These are phyloP conservation scores for Phyllostomus hastatus DNA, from an alignment of 2,113 vertebrate species.

Conservation along the genomic window DNA sequence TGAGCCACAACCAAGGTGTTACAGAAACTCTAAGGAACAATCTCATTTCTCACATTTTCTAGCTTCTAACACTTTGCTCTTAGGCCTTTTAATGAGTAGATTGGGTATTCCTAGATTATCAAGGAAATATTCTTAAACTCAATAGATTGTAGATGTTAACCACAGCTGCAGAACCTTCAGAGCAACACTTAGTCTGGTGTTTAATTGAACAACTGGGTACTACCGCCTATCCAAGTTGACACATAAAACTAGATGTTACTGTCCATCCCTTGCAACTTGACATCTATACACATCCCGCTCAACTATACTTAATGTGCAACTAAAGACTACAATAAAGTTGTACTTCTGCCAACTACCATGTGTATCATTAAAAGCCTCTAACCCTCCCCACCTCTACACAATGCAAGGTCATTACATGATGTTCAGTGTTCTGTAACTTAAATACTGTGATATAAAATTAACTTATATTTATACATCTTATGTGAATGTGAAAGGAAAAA, in stretches of 20 bases:
- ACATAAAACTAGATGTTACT: not conserved
- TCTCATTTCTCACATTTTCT: not conserved
- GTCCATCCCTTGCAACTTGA: not conserved
- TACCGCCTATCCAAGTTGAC: not conserved
- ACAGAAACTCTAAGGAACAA: not conserved
- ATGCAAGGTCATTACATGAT: not conserved
- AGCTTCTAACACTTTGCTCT: not conserved
- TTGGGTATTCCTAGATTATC: not conserved
- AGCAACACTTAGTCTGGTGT: not conserved
- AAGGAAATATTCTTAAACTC: not conserved
- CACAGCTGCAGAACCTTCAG: not conserved
- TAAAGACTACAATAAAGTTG: not conserved
- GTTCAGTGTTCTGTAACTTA: not conserved
- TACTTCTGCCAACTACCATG: not conserved
- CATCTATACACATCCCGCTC: not conserved
- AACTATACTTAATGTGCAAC: not conserved
- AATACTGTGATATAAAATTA: not conserved
- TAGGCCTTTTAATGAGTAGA: not conserved
- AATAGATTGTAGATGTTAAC: not conserved
- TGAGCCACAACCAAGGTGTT: not conserved
- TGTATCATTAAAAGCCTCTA: not conserved
- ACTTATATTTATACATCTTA: not conserved
- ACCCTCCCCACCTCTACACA: not conserved
- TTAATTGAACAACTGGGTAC: not conserved
- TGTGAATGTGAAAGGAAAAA: not conserved